A percentile compares a stretch with the other conserved stretches of the same genome.
phyloP scores from a whole-genome alignment of 2,113 vertebrate species.

The Dinomys branickii region DNA sequence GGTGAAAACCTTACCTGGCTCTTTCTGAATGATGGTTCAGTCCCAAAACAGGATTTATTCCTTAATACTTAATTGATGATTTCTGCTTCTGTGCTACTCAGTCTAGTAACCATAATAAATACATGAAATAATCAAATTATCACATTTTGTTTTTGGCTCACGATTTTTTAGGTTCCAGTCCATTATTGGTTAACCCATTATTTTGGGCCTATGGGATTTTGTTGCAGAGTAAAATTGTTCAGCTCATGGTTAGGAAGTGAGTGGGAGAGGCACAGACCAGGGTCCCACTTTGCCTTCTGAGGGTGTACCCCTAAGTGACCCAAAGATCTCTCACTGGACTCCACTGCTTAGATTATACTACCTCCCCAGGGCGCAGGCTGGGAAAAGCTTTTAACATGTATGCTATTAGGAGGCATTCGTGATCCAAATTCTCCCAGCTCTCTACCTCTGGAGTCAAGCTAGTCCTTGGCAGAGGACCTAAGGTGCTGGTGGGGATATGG shows the following conservation, averaged over 20 bases:
- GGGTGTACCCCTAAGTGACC: neutral
- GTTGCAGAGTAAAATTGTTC: neutral
- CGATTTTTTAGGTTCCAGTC: neutral
- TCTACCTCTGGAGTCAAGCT: neutral
- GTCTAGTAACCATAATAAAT: neutral
- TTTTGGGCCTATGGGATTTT: neutral
- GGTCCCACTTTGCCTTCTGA: neutral
- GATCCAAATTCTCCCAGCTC: neutral
- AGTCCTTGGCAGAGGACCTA: neutral
- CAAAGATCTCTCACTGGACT: too few species aligned
- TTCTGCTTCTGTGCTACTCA: neutral
- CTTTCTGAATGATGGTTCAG: neutral
- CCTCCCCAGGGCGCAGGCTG: neutral
- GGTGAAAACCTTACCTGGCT: neutral
- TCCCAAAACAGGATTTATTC: neutral
- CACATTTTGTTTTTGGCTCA: neutral
- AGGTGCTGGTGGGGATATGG: neutral
- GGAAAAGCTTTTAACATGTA: neutral
- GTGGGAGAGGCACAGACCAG: neutral
- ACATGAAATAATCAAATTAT: neutral
- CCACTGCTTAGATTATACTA: neutral
- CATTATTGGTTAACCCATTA: neutral
- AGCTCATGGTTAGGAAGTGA: neutral
- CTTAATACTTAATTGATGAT: neutral
- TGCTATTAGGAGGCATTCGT: neutral